A percentile compares a stretch with the other conserved stretches of the same genome.
These are phyloP conservation scores for Monodelphis domestica DNA, from an alignment of 2,797 vertebrate genomes.

Conservation along the genomic window DNA sequence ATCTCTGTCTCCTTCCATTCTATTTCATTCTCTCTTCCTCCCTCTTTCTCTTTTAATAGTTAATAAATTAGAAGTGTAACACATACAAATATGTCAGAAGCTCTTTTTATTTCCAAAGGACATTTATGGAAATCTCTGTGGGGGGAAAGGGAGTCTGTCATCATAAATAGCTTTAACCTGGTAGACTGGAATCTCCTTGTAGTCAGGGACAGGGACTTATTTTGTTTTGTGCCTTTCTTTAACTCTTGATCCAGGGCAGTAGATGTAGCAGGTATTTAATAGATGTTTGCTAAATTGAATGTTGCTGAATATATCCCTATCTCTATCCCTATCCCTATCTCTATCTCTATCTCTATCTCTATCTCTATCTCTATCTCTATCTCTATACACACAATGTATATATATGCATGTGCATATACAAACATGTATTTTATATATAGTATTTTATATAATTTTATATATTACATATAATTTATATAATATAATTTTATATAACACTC, in stretches of 20 bases:
- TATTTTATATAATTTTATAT: no score
- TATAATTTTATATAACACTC: conserved; percentile 49
- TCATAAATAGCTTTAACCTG: neutral
- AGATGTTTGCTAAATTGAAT: neutral
- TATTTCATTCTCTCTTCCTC: neutral
- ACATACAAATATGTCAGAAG: neutral
- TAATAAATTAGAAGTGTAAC: conserved; percentile 1
- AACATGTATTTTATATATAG: neutral
- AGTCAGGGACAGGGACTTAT: neutral
- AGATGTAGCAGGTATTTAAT: neutral
- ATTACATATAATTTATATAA: neutral
- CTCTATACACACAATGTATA: no score
- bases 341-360: no score
- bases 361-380: neutral
- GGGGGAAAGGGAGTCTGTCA: neutral
- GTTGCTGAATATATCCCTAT: neutral
- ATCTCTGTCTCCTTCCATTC: neutral
- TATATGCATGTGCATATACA: no score
- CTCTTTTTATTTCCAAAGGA: neutral
- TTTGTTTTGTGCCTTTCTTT: neutral
- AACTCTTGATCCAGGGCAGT: neutral
- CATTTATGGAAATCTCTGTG: neutral
- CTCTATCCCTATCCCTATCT: neutral
- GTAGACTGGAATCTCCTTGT: neutral
- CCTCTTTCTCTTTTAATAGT: conserved; percentile 27